Evolutionary conservation across 2,113 vertebrate species (phyloP).

Genomic region (Malurus melanocephalus): DNA sequence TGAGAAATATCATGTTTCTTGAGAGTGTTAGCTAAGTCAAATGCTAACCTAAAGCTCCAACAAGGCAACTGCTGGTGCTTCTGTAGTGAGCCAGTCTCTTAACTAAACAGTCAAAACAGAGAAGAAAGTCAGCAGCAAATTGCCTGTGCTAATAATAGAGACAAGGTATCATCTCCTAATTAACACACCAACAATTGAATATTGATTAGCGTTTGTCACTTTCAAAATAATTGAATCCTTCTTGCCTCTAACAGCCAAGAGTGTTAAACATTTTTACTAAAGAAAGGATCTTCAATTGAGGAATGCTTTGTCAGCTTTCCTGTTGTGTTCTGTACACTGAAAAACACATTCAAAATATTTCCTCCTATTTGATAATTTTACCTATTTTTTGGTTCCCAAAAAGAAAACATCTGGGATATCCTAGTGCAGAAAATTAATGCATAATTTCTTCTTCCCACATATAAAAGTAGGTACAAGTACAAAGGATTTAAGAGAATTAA

Average conservation of each 20-base stretch:
- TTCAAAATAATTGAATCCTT: slow-evolving; percentile 63
- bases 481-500: neutral
- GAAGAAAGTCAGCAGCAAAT: slow-evolving; percentile 33
- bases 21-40: neutral
- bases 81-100: neutral
- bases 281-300: slow-evolving; percentile 40
- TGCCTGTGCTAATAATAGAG: slow-evolving; percentile 54
- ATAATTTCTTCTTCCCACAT: neutral
- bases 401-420: neutral
- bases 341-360: slow-evolving; percentile 40
- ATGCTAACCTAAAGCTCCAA: neutral
- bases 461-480: neutral
- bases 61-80: neutral
- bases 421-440: neutral
- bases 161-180: slow-evolving; percentile 66
- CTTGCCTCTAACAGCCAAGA: neutral
- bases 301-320: slow-evolving; percentile 51
- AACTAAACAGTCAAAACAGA: slow-evolving; percentile 57
- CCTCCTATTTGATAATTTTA: neutral
- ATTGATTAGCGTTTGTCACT: slow-evolving; percentile 72
- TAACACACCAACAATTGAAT: slow-evolving; percentile 72
- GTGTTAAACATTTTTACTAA: slow-evolving; percentile 20
- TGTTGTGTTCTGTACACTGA: neutral
- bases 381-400: neutral
- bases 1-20: neutral